phyloP scores from a whole-genome alignment of 2,113 vertebrate genomes.

The Colaptes auratus region DNA sequence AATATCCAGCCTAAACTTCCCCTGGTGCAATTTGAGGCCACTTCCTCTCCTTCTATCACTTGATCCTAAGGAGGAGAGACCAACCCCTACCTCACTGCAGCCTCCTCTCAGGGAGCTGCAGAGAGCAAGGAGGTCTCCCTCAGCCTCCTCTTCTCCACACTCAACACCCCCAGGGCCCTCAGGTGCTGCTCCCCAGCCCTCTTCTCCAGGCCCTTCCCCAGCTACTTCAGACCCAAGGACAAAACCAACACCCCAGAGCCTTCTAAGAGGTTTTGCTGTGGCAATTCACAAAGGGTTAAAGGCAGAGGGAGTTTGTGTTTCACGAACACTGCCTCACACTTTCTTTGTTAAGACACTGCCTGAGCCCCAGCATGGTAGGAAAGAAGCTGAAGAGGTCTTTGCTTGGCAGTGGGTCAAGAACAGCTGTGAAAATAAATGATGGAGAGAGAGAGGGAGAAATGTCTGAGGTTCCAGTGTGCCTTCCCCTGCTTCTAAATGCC shows the following conservation, averaged over 20 bases:
- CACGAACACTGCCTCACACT: not conserved
- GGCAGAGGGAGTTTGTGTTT: not conserved
- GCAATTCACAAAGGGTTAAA: conserved; percentile 19
- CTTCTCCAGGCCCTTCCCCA: too few relatives aligned
- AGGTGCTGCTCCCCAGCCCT: too few relatives aligned
- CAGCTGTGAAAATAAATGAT: conserved; percentile 72
- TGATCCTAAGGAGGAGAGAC: too few relatives aligned
- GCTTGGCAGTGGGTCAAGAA: conserved; percentile 55
- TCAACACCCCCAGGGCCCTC: too few relatives aligned
- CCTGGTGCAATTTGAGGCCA: too few relatives aligned
- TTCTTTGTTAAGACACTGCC: conserved; percentile 42
- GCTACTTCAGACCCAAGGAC: not conserved
- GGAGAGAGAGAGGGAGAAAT: conserved; percentile 36
- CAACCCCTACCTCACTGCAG: too few relatives aligned
- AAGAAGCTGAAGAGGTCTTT: conserved; percentile 63
- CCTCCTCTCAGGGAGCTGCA: too few relatives aligned
- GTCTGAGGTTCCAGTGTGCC: conserved; percentile 50
- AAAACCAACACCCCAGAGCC: not conserved
- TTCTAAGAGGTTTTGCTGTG: not conserved
- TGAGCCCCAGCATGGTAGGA: conserved; percentile 27
- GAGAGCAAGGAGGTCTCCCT: too few relatives aligned
- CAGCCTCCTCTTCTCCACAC: too few relatives aligned
- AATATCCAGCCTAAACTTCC: too few relatives aligned
- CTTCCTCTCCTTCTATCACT: too few relatives aligned
- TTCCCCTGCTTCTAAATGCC: conserved; percentile 65